These are phyloP conservation scores for Nesidiocoris tenuis DNA, from an alignment of 2,888 invertebrate species.

Conservation along the genomic window DNA sequence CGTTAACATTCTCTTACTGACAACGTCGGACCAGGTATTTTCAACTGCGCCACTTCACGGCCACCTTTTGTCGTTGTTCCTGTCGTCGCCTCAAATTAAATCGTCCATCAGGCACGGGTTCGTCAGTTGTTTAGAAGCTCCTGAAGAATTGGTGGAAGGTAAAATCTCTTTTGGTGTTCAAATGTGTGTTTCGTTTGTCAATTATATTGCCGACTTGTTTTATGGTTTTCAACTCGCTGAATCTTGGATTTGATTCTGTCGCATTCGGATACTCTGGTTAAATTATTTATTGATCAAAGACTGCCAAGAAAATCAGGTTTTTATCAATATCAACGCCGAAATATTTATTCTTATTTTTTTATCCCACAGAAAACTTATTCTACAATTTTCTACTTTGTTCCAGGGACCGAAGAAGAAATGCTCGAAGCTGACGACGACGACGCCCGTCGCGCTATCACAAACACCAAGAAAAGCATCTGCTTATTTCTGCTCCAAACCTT, in stretches of 20 bases:
- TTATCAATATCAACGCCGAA: too few species aligned
- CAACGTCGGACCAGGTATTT: constrained; percentile 58
- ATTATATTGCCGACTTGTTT: background rate
- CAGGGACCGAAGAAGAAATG: constrained; percentile 43
- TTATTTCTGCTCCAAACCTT: constrained; percentile 74
- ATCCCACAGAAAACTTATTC: too few species aligned
- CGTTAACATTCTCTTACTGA: constrained; percentile 68
- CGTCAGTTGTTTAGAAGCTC: constrained; percentile 81
- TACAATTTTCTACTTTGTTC: constrained; percentile 5
- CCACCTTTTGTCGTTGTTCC: constrained; percentile 72
- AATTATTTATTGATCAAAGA: too few species aligned
- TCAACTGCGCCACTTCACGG: constrained; percentile 66
- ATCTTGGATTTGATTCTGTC: too few species aligned
- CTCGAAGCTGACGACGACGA: constrained; percentile 54
- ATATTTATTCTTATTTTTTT: too few species aligned
- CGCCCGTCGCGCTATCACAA: constrained; percentile 51
- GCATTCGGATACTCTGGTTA: too few species aligned
- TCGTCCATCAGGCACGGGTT: constrained; percentile 73
- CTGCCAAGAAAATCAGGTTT: too few species aligned
- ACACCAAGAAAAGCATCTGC: constrained; percentile 71
- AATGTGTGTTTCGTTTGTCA: background rate
- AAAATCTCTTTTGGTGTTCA: background rate
- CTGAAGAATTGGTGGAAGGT: constrained; percentile 54
- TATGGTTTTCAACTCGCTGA: too few species aligned
- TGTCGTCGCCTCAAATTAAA: constrained; percentile 62